phyloP scores from a whole-genome alignment of 2,797 vertebrate species.

The Danio tinwini region DNA sequence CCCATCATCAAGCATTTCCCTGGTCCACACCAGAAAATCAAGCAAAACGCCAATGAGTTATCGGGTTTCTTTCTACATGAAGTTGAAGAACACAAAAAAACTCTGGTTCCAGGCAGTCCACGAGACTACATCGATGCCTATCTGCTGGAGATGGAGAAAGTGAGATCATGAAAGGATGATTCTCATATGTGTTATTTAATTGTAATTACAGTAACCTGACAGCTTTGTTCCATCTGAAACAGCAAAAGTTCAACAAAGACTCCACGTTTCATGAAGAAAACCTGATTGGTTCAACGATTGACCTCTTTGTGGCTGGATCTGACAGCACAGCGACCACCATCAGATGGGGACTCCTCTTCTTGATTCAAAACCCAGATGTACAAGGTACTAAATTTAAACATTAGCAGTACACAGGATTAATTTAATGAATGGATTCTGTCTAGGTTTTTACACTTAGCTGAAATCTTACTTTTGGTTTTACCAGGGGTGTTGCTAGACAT shows the following conservation, averaged over 20 bases:
- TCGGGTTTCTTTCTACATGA: slow-evolving; percentile 34
- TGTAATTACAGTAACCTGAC: neutral
- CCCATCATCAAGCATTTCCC: slow-evolving; percentile 58
- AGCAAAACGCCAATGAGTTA: slow-evolving; percentile 23
- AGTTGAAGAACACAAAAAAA: slow-evolving; percentile 50
- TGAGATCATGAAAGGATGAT: neutral
- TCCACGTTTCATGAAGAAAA: slow-evolving; percentile 54
- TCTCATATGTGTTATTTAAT: neutral
- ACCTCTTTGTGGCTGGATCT: slow-evolving; percentile 59
- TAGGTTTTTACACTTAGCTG: too few relatives aligned
- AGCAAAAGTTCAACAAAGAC: slow-evolving; percentile 48
- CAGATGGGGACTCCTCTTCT: slow-evolving; percentile 60
- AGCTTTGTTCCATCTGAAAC: slow-evolving; percentile 3
- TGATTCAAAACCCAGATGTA: slow-evolving; percentile 60
- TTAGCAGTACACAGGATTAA: neutral
- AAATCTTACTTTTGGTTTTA: too few relatives aligned
- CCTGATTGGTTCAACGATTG: slow-evolving; percentile 42
- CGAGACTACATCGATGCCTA: slow-evolving; percentile 66
- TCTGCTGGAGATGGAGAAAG: slow-evolving; percentile 56
- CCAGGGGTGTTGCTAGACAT: too few relatives aligned
- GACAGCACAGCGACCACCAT: slow-evolving; percentile 61
- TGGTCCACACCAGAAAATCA: slow-evolving; percentile 58
- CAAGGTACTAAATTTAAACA: slow-evolving; percentile 50
- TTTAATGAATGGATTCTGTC: too few relatives aligned
- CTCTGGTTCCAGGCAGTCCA: slow-evolving; percentile 58